Base-by-base conservation (phyloP, 2,797 vertebrate species). In the Melanotaenia trifasciata region DNA sequence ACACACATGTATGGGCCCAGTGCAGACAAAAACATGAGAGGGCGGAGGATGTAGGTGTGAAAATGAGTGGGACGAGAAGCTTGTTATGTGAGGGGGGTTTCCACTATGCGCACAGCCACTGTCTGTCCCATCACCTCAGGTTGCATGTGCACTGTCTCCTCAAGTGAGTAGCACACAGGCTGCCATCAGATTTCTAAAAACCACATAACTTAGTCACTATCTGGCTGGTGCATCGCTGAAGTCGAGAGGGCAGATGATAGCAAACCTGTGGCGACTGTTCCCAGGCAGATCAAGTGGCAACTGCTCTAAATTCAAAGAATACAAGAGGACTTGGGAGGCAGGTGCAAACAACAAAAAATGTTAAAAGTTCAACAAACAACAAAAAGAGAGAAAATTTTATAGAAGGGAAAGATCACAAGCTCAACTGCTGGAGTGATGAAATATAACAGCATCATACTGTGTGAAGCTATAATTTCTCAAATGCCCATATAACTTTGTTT, bases 1-100 rank as follows among this genome's bases (percentile, higher is more conserved):
- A 76, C 35, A 64, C 69, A 80, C 43, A 74, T 28, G 40, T 50
- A 10, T 32, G 35, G 47, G 65, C 56, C 78, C 69, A 36, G 70
- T 13, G 60, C 67, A 84, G 64, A 81, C 76, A 79, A 72, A 84
- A 62, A 80, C 70, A 69, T 67, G 72, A 77, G 72, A 81, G 68
- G 59, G 81, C 5, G 67, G 70, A 70, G 69, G 64, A 71, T 57
- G 58, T 66, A 92, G 93, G 91, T 93, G 91, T 92, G 91, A 94
- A 92, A 91, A 85, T 24, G 84, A 84, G 88, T 84, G 73, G 84
- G 77, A 81, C 1, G 74, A 80, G 58, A 83, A 79, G 80, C 68
- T 58, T 38, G 67, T 78, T 53, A 72, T 51, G 74, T 75, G 77
- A 77, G 83, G 90, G 90, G 90, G 89, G 86, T 92, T 93, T 92